phyloP scores from a whole-genome alignment of 2,888 invertebrate species.

The Meloe dianella region DNA sequence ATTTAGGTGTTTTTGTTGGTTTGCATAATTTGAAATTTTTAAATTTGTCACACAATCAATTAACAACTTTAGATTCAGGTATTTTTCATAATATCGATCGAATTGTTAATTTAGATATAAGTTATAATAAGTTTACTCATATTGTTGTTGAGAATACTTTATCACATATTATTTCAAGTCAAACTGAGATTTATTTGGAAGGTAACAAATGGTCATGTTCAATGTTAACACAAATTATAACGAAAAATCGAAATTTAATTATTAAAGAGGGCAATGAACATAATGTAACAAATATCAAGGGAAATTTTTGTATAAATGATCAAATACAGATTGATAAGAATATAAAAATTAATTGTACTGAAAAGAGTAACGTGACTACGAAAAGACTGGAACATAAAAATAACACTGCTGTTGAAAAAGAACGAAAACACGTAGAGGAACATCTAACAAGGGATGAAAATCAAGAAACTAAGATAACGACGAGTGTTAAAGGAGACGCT shows the following conservation, averaged over 20 bases:
- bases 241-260: neutral
- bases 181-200: neutral
- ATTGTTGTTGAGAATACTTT: slow-evolving; percentile 3
- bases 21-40: slow-evolving; percentile 3
- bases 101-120: slow-evolving; percentile 5
- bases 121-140: slow-evolving; percentile 8
- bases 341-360: neutral
- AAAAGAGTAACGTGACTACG: neutral
- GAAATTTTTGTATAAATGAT: neutral
- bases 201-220: neutral
- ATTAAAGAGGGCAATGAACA: neutral
- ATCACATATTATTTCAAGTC: neutral
- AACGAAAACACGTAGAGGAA: too few relatives aligned
- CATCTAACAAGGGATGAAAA: too few relatives aligned
- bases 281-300: neutral
- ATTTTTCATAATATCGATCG: slow-evolving; percentile 14
- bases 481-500: too few relatives aligned
- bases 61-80: neutral
- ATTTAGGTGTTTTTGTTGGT: slow-evolving; percentile 5
- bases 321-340: neutral
- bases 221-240: neutral
- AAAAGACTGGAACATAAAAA: too few relatives aligned
- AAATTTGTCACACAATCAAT: neutral
- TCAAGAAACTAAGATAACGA: too few relatives aligned
- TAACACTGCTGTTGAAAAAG: too few relatives aligned